Evolutionary conservation across 1,140 invertebrate species (phyloP), one percentile per base, ranked within the genome.

Genomic region (Caenorhabditis tropicalis): DNA sequence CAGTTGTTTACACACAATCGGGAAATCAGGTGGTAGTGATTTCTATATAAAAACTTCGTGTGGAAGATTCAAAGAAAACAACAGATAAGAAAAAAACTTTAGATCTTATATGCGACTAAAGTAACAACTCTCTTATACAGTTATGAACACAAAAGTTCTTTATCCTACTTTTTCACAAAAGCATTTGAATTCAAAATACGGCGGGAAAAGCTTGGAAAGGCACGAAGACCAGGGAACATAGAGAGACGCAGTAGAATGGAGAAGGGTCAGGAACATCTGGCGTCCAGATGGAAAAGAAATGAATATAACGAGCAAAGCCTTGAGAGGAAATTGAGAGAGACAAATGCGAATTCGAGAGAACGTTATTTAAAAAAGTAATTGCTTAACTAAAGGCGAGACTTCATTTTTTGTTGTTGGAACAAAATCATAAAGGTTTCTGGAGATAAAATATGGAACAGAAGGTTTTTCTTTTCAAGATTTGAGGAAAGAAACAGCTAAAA

Each of bases 1-100:
- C 65, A 74, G 65, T 74, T 74, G 65, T 74, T 74, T 74, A 74
- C 65, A 74, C 33, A 74, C 9, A 74, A 43, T 43, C 7, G n/a
- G 43, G 65, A 74, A 74, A 74, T 74, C 65, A 74, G 65, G 65
- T 74, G 65, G 36, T 43, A 46, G 10, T 43, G 36, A 43, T 74
- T 9, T 74, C 2, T 46, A 16, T 70, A 58, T 58, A 21, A 29
- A 29, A n/a, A n/a, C n/a, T n/a, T n/a, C n/a, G n/a, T n/a, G n/a
- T n/a, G n/a, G n/a, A n/a, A n/a, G n/a, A n/a, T n/a, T n/a, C n/a
- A n/a, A n/a, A n/a, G n/a, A n/a, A n/a, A n/a, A n/a, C n/a, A n/a
- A n/a, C n/a, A n/a, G n/a, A n/a, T n/a, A n/a, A n/a, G n/a, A n/a
- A n/a, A n/a, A n/a, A n/a, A n/a, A n/a, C n/a, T n/a, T n/a, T n/a